These are phyloP conservation scores for Hyla sarda DNA, from an alignment of 2,113 vertebrate species.

Conservation along the genomic window DNA sequence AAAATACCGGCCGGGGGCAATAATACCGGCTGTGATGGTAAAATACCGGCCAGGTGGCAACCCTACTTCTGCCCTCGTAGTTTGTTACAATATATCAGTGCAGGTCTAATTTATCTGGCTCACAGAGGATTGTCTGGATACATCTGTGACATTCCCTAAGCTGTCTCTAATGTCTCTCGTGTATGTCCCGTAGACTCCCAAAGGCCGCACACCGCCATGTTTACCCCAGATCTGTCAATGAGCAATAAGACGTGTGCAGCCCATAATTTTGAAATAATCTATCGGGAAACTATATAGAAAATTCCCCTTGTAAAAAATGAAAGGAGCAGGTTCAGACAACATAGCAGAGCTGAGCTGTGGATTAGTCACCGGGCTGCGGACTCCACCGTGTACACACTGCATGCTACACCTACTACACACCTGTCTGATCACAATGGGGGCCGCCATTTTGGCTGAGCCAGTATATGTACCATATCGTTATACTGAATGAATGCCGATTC, in stretches of 20 bases:
- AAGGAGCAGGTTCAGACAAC: background rate
- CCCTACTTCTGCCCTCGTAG: no score
- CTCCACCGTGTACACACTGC: background rate
- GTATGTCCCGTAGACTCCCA: no score
- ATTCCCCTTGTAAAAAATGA: constrained; percentile 1
- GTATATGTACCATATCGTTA: background rate
- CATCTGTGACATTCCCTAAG: no score
- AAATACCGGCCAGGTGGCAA: no score
- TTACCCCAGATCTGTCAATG: background rate
- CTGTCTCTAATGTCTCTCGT: no score
- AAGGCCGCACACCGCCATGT: background rate
- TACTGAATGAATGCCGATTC: no score
- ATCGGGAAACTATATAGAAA: background rate
- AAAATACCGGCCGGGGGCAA: no score
- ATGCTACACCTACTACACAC: background rate
- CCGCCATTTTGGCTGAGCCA: background rate
- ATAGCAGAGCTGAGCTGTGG: background rate
- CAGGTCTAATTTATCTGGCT: background rate
- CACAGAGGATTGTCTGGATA: no score
- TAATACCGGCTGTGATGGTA: no score
- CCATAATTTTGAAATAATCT: background rate
- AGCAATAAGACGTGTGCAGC: background rate
- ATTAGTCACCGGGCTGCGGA: constrained; percentile 23
- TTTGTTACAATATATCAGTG: background rate
- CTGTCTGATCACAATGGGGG: background rate